Conservation (phyloP, 2,888 invertebrate species). For the Cephus pulcher region DNA sequence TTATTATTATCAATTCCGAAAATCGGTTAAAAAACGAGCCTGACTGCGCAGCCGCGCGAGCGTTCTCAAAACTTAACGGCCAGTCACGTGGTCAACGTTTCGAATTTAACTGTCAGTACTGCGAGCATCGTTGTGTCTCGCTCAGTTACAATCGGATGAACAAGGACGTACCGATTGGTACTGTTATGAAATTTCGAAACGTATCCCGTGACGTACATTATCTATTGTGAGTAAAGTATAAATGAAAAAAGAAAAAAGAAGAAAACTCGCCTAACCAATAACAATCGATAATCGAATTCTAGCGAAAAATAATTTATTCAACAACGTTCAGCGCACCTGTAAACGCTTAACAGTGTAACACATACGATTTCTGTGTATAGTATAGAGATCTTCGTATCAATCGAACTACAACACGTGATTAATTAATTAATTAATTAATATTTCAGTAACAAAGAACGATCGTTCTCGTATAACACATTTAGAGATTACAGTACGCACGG, state of each 20-base stretch:
- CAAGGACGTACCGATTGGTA: too few relatives aligned
- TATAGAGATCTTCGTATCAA: background rate
- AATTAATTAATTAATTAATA: background rate
- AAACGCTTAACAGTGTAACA: background rate
- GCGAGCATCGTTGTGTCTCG: too few relatives aligned
- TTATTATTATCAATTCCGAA: background rate
- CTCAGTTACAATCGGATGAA: too few relatives aligned
- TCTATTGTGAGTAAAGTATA: background rate
- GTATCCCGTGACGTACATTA: background rate
- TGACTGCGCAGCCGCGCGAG: too few relatives aligned
- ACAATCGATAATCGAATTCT: background rate
- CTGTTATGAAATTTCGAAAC: too few relatives aligned
- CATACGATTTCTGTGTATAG: background rate
- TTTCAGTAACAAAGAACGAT: background rate
- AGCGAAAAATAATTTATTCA: conserved; percentile 8
- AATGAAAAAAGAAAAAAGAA: background rate
- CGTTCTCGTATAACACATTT: background rate
- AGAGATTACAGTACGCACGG: background rate
- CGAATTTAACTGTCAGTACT: too few relatives aligned
- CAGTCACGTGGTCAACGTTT: too few relatives aligned
- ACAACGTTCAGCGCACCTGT: background rate
- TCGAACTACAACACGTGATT: background rate
- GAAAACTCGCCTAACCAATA: background rate
- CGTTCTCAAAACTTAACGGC: background rate
- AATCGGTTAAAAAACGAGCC: background rate